A percentile compares a stretch with the other conserved stretches of the same genome.
Evolutionary conservation across 2,888 invertebrate genomes (phyloP).

Genomic region (Shargacucullia verbasci): DNA sequence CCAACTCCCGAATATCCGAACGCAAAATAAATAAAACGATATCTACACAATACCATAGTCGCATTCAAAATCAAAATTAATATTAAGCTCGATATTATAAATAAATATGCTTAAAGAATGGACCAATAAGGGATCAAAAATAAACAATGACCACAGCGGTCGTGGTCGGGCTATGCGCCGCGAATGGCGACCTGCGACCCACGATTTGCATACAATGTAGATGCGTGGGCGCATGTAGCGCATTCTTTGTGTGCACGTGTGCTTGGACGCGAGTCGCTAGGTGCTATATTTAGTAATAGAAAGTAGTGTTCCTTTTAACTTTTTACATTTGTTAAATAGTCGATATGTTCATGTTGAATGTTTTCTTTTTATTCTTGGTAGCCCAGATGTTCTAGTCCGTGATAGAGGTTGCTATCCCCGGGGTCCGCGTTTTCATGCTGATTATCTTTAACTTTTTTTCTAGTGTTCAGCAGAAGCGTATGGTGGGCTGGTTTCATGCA

Average conservation of each 20-base stretch:
- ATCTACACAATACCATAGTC: conserved; percentile 8
- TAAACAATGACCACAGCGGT: conserved; percentile 49
- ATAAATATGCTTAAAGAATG: conserved; percentile 44
- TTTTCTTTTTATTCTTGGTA: conserved; percentile 22
- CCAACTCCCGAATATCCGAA: neutral
- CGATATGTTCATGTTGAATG: conserved; percentile 1
- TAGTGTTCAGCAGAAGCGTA: conserved; percentile 13
- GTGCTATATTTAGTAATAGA: conserved; percentile 50
- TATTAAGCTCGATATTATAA: conserved; percentile 45
- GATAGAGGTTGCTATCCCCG: conserved; percentile 20
- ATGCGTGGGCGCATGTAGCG: conserved; percentile 79
- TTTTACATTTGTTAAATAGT: conserved; percentile 40
- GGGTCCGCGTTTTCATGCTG: too few relatives aligned
- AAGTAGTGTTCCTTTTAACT: conserved; percentile 24
- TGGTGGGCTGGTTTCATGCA: too few relatives aligned
- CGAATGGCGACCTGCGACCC: conserved; percentile 85
- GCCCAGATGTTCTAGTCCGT: conserved; percentile 30
- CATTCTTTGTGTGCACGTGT: conserved; percentile 71
- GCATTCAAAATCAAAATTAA: conserved; percentile 30
- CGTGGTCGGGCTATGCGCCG: conserved; percentile 45
- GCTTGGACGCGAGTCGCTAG: conserved; percentile 52
- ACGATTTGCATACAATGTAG: conserved; percentile 87
- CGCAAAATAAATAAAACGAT: conserved; percentile 1
- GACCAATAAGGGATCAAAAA: conserved; percentile 65
- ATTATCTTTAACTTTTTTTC: too few relatives aligned